Evolutionary conservation across 2,888 invertebrate genomes (phyloP), one percentile per base, ranked within the genome.

Genomic region (Nebria brevicollis): DNA sequence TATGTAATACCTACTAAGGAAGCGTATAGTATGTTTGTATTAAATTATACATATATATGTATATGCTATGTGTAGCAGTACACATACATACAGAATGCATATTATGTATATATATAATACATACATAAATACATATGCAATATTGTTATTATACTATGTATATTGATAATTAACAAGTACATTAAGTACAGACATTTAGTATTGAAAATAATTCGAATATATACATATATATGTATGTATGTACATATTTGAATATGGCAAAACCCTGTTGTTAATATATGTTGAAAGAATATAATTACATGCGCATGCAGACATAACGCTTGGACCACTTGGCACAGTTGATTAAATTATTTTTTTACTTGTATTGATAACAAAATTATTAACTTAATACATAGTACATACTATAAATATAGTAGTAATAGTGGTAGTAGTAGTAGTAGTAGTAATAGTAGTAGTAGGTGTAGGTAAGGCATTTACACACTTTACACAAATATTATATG

Each of bases 201-300:
- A 54, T 54, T 11, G 54, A 7, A 54, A 54, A 11, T 54, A 54
- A 54, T 54, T 54, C 13, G 8, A 11, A 54, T 54, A 68, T 68
- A 20, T 66, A 66, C 11, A 66, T 66, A 66, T 66, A 66, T 66
- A 66, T 66, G 2, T 66, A 66, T 66, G 11, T 68, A 68, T 68
- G n/a, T 68, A 68, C 13, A 68, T 68, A 68, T 68, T 11, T 68
- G 2, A n/a, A 68, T 68, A 68, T 68, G 34, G 34, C 2, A 34
- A 34, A 34, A 34, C 34, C 34, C 34, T 34, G 34, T 34, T 34
- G 34, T 20, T 20, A 20, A 20, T 34, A 34, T 2, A 34, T 4
- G 34, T 34, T 34, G 34, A 34, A 34, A 34, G 2, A 34, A 34
- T 34, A 34, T 34, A 34, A 20, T 20, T 5, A 34, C 5, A 34